Conservation (phyloP, 2,797 vertebrate genomes). For the Karalla daura region DNA sequence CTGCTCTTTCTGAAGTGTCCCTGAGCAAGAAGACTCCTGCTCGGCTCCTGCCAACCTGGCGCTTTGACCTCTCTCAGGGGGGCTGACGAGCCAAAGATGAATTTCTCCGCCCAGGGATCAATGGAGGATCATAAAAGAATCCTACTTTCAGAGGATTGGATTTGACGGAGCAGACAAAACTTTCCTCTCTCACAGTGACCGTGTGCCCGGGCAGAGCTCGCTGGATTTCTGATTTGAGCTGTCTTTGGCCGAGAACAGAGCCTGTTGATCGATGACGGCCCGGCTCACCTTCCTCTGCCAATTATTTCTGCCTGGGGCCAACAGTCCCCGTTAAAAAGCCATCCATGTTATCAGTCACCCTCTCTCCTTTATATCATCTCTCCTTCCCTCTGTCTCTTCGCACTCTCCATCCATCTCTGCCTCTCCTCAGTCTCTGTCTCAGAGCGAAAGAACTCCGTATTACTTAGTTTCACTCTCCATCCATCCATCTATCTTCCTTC, state of each 20-base stretch:
- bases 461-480: slow-evolving; percentile 62
- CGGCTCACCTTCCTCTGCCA: slow-evolving; percentile 78
- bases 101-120: slow-evolving; percentile 52
- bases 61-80: slow-evolving; percentile 53
- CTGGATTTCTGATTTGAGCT: slow-evolving; percentile 65
- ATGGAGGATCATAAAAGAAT: slow-evolving; percentile 45
- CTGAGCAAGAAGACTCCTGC: slow-evolving; percentile 40
- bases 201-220: slow-evolving; percentile 45
- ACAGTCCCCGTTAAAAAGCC: slow-evolving; percentile 76
- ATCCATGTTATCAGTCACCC: slow-evolving; percentile 79
- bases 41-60: slow-evolving; percentile 27
- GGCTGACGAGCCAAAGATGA: slow-evolving; percentile 36
- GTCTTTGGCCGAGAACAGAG: slow-evolving; percentile 66
- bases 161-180: slow-evolving; percentile 64
- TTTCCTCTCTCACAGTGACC: slow-evolving; percentile 49
- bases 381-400: slow-evolving; percentile 59
- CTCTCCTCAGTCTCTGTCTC: slow-evolving; percentile 51
- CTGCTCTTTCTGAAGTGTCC: slow-evolving; percentile 28
- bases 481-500: slow-evolving; percentile 59
- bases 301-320: slow-evolving; percentile 75
- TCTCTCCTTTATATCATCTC: slow-evolving; percentile 69
- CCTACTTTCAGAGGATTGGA: slow-evolving; percentile 40
- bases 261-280: slow-evolving; percentile 76
- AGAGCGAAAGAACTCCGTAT: slow-evolving; percentile 46
- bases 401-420: slow-evolving; percentile 64